These are phyloP conservation scores for Drepana falcataria DNA, from an alignment of 2,888 invertebrate species.

Conservation along the genomic window DNA sequence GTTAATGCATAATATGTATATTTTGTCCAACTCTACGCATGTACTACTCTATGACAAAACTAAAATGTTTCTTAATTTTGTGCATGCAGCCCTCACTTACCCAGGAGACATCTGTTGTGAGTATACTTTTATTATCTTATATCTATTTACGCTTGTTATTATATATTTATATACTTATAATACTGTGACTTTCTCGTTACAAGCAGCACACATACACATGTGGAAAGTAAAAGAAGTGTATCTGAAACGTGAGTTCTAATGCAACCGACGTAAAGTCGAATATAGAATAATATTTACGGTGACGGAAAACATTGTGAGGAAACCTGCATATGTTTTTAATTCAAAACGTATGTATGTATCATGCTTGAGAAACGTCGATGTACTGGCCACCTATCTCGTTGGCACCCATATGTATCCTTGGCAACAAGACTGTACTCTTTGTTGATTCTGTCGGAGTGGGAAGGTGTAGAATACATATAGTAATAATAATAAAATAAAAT, in stretches of 20 bases:
- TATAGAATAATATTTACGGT: background rate
- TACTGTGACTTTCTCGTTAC: constrained; percentile 28
- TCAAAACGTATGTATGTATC: too few relatives aligned
- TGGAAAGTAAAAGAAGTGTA: constrained; percentile 72
- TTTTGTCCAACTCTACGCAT: constrained; percentile 18
- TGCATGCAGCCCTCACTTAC: constrained; percentile 78
- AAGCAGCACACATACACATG: constrained; percentile 69
- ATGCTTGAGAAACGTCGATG: too few relatives aligned
- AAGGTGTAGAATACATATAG: too few relatives aligned
- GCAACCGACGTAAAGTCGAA: too few relatives aligned
- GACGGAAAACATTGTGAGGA: background rate
- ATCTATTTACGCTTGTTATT: constrained; percentile 4
- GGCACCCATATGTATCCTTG: too few relatives aligned
- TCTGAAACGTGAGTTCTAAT: constrained; percentile 67
- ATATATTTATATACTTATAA: background rate
- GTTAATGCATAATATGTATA: constrained; percentile 9
- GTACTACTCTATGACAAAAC: constrained; percentile 21
- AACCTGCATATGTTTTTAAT: too few relatives aligned
- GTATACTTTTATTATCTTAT: constrained; percentile 39
- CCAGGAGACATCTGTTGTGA: constrained; percentile 72
- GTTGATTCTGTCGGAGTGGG: too few relatives aligned
- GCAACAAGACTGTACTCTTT: too few relatives aligned
- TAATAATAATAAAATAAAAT: too few relatives aligned
- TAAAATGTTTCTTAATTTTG: constrained; percentile 50
- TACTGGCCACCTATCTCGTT: too few relatives aligned